Base-by-base conservation (phyloP, 2,113 vertebrate genomes). In the Oncorhynchus clarkii region DNA sequence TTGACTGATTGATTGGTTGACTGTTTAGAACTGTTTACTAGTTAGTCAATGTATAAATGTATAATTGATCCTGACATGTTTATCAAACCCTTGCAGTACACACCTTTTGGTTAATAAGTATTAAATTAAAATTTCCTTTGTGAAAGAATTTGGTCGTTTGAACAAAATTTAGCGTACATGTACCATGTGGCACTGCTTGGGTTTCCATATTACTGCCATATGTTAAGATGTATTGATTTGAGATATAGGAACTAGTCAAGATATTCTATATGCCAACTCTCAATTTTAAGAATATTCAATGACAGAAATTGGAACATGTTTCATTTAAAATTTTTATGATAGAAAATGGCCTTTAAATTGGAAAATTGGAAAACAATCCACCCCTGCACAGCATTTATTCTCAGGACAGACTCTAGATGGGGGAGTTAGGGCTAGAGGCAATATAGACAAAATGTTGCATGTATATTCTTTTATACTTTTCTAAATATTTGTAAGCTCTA, bases 401-500 rank as follows among this genome's bases (percentile, higher is more conserved):
- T 54, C 13, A 54, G 57, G 14, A 20, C 20, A 77, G 27, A 8
- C 29, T 70, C 20, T 74, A 18, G 4, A 80, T 24, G 72, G 83
- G 75, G 78, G 84, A 84, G 70, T 77, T 78, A 77, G 78, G 64
- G 75, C 78, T 78, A 39, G 72, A 68, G 29, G 66, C 79, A 69
- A 77, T 74, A 70, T 82, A 80, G 49, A 78, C 39, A 59, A 82
- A 89, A 82, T 88, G 82, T 83, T 45, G 39, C 93, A 94, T 95
- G 95, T 90, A 11, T 62, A n/a, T 62, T 22, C 4, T 18, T 90
- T 92, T 89, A n/a, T 62, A 20, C 11, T 45, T 90, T 93, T 89
- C 94, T 88, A 92, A 92, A 93, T 94, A 92, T 94, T 82, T 45
- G 39, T 86, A 83, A 90, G 93, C 93, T 94, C 95, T 96, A 96